Base-by-base conservation (phyloP, 2,888 invertebrate genomes). In the Rhodophaea formosa region DNA sequence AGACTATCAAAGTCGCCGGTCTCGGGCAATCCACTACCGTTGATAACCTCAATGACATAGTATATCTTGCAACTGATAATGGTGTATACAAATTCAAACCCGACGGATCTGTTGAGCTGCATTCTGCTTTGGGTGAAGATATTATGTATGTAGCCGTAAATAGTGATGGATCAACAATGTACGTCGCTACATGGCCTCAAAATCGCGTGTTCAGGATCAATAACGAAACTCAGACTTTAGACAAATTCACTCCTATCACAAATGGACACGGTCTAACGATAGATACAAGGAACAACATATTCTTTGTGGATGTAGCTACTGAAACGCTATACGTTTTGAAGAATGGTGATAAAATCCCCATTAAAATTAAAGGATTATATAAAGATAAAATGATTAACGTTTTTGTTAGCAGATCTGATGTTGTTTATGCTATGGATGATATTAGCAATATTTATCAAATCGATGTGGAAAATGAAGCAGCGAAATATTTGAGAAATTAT, bases 141-240 rank as follows among this genome's bases (percentile, higher is more conserved):
- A 86, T 91, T 0, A 91, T 91, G 90, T 91, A 90, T 58, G 69
- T 86, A 8, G 82, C 89, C 0, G 79, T 86, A 0, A 79, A 75
- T 0, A 80, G 70, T 29, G 86, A 89, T 58, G 90, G 89, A 0
- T 61, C 59, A 0, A 66, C 72, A 0, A 84, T 90, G 82, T 91
- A 84, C 10, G 83, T 88, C 57, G 89, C 90, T 0, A 91, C 91
- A 0, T 91, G 88, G 88, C 91, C 91, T 0, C 89, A 90, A 43
- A 90, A 91, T 59, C 68, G 88, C 10, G 91, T 91, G 0, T 84
- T 84, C 14, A 86, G 77, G 57, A 81, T 91, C 1, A 81, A 82
- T 0, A 84, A 82, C 29, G 80, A 84, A 0, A 88, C 89, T 0
- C 80, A 82, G 29, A 82, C 78, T 12, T 79, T 79, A 43, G 88